Base-by-base conservation (phyloP, 2,113 vertebrate species). In the Typhlomys cinereus region DNA sequence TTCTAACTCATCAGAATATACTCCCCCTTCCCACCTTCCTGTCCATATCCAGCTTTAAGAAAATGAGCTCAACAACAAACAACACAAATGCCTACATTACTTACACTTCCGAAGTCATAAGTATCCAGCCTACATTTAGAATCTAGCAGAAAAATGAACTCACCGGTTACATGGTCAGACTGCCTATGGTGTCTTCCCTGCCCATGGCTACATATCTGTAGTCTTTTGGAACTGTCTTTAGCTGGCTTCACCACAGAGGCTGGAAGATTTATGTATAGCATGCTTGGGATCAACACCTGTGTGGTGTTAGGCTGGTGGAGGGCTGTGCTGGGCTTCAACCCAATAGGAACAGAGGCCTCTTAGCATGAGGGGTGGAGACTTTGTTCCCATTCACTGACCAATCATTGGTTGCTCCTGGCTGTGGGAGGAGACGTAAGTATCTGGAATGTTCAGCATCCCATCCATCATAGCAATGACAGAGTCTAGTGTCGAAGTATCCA, bases 281-380 rank as follows among this genome's bases (percentile, higher is more conserved):
- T 14, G 59, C 48, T 71, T 31, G 46, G 41, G 71, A 12, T 2
- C 17, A 34, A 46, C 46, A 17, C 31, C 69, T 23, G 29, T 13
- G 5, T 1, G 25, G 31, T 1, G 0, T 76, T n/a, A 85, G 4
- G 44, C 69, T 46, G 0, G 11, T 2, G 36, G 36, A 67, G 7
- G 1, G 25, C 23, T 20, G 34, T 23, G 1, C 3, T 18, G 15
- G n/a, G 12, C 31, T 8, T 8, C 0, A 8, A 31, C 5, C 0
- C 6, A 5, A 3, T 2, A 2, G 4, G 1, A 23, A 7, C n/a
- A 7, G 61, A 29, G 41, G 12, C 1, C 29, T 2, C 14, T 36
- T 34, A 52, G 17, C 1, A 17, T 44, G 2, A 29, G 5, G 41
- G 83, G 86, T 18, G 0, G 54, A 46, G 73, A 23, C 59, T 7